A percentile compares a stretch with the other conserved stretches of the same genome.
These are phyloP conservation scores for Pedionomus torquatus DNA, from an alignment of 2,113 vertebrate genomes.

Conservation along the genomic window DNA sequence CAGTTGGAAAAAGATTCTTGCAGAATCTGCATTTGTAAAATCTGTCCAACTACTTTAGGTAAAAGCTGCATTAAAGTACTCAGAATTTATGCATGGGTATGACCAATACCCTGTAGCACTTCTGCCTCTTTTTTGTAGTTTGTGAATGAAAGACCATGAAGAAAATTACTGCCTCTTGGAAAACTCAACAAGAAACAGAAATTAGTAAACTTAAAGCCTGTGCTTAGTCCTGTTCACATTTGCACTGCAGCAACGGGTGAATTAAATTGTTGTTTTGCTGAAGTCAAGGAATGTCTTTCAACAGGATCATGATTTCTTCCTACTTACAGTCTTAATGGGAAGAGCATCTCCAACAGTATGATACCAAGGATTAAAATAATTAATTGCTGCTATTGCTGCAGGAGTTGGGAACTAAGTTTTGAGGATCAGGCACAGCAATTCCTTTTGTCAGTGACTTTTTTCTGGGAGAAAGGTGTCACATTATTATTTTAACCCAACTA, in stretches of 20 bases:
- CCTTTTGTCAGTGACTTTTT: not conserved
- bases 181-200: not conserved
- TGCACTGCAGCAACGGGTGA: not conserved
- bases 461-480: not conserved
- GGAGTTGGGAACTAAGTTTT: not conserved
- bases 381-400: not conserved
- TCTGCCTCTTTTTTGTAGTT: not conserved
- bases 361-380: not conserved
- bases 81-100: not conserved
- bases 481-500: not conserved
- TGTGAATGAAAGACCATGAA: not conserved
- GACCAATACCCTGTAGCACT: not conserved
- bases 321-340: not conserved
- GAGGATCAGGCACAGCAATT: not conserved
- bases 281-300: not conserved
- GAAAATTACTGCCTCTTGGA: not conserved
- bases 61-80: not conserved
- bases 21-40: not conserved
- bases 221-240: not conserved
- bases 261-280: not conserved
- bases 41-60: not conserved
- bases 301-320: not conserved
- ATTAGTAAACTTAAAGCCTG: not conserved
- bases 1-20: not conserved
- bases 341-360: not conserved